A percentile compares a stretch with the other conserved stretches of the same genome.
These are phyloP conservation scores for Datnioides undecimradiatus DNA, from an alignment of 2,113 vertebrate genomes.

Conservation along the genomic window DNA sequence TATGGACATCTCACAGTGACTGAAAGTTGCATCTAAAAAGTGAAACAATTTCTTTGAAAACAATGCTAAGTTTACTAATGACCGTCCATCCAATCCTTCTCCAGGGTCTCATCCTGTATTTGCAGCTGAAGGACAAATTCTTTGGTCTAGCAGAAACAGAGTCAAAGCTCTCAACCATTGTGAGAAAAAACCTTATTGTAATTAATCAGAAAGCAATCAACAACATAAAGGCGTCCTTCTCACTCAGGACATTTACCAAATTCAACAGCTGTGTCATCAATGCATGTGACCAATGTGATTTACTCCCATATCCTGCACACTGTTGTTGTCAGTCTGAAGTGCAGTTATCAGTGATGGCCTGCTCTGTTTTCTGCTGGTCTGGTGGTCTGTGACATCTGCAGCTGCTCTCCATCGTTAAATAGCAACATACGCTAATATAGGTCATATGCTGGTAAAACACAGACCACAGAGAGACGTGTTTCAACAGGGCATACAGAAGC, in stretches of 20 bases:
- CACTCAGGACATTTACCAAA: neutral
- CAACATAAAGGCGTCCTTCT: conserved; percentile 7
- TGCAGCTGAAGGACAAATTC: neutral
- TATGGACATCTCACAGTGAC: too few relatives aligned
- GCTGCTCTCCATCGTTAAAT: conserved; percentile 39
- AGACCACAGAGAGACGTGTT: neutral
- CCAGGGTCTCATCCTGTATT: neutral
- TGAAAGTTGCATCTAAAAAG: too few relatives aligned
- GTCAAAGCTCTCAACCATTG: neutral
- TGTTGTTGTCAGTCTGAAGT: conserved; percentile 36
- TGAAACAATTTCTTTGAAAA: neutral
- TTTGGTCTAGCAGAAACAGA: neutral
- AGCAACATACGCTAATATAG: conserved; percentile 2
- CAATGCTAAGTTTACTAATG: neutral
- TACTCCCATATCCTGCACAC: conserved; percentile 20
- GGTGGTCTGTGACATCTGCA: conserved; percentile 36
- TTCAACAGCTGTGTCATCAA: conserved; percentile 41
- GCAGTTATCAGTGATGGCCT: conserved; percentile 28
- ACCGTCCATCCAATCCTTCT: too few relatives aligned
- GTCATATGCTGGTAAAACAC: conserved; percentile 7
- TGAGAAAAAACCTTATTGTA: neutral
- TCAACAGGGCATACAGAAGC: neutral
- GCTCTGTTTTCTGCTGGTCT: conserved; percentile 3
- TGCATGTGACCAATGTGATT: conserved; percentile 47
- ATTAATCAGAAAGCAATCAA: neutral